Base-by-base conservation (phyloP, 2,888 invertebrate species). In the Allophyes oxyacanthae region DNA sequence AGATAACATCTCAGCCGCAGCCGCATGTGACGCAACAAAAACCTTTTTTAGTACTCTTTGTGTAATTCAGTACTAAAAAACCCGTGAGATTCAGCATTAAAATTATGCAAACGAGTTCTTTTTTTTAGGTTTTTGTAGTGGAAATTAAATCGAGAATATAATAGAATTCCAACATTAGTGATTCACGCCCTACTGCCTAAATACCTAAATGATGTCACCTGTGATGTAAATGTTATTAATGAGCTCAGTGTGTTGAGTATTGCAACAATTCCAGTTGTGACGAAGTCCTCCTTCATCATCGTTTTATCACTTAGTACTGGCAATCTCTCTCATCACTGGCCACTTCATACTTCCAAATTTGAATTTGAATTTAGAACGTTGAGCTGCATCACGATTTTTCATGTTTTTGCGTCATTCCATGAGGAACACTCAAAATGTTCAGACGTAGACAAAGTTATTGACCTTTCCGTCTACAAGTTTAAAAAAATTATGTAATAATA, bases 1-100 rank as follows among this genome's bases (percentile, higher is more conserved):
- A 80, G 79, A 86, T 83, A 82, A 67, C 71, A 82, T 82, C 76
- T 55, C 30, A 32, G 63, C 65, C 69, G 65, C 72, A 32, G 63
- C 65, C 69, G 65, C 71, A 53, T 46, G 63, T 71, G 56, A 59
- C 56, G 60, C 52, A 59, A 65, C 63, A 65, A 68, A 70, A 72
- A 75, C 64, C 71, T 67, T 63, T n/a, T 63, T 59, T 58, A 54
- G 32, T 48, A 40, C 53, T 56, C 66, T 63, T 68, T 68, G 59
- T 71, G 30, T 28, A 61, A 63, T 66, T 70, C 66, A 50, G 60
- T 55, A 60, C 41, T 43, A 45, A 53, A n/a, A 58, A 55, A 51
- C 49, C 34, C 40, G 41, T 59, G 63, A 45, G 42, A 63, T 51
- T 15, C 15, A 44, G 11, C n/a, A 57, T 52, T 48, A 33, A 54